Base-by-base conservation (phyloP, 2,113 vertebrate species). In the Scartelaos histophorus region DNA sequence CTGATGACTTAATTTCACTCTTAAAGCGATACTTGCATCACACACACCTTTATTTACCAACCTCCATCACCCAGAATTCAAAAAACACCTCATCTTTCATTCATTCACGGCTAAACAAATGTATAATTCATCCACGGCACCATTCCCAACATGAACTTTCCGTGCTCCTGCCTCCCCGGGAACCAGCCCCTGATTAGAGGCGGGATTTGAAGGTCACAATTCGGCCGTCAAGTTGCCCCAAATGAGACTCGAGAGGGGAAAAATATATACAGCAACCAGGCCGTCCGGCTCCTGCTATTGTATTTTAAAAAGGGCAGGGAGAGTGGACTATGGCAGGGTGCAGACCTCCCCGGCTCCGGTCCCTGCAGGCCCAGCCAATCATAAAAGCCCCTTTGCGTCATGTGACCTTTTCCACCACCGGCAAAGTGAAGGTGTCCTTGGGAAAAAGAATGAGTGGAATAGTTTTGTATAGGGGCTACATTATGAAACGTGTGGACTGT, bases 181-280 rank as follows among this genome's bases (percentile, higher is more conserved):
- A 66, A 66, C 43, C 15, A 66, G 46, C 45, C 13, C 65, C 43
- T 66, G 65, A 66, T 66, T 66, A 66, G 65, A 66, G 43, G 12
- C 38, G 65, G 65, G 65, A 66, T 66, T 66, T 66, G 65, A 66
- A 66, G 65, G 65, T 66, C 65, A 66, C 65, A 66, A 22, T 47
- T 12, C 9, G 65, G 43, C 65, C 21, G n/a, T 66, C 17, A 66
- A 66, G 65, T 22, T 7, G 65, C n/a, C 64, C 58, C 65, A 66
- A 66, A 66, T 47, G 65, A 66, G 38, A 21, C 65, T 66, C 65
- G 1, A 21, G 65, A 66, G 65, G 38, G 38, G 5, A 21, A 46
- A 66, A 15, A 46, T 46, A 24, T 22, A 24, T n/a, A 38, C 43
- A 46, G 62, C 35, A 65, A 45, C n/a, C 19, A 16, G 21, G 65